These are phyloP conservation scores for Ariopsis seemanni DNA, from an alignment of 2,113 vertebrate species.

Conservation along the genomic window DNA sequence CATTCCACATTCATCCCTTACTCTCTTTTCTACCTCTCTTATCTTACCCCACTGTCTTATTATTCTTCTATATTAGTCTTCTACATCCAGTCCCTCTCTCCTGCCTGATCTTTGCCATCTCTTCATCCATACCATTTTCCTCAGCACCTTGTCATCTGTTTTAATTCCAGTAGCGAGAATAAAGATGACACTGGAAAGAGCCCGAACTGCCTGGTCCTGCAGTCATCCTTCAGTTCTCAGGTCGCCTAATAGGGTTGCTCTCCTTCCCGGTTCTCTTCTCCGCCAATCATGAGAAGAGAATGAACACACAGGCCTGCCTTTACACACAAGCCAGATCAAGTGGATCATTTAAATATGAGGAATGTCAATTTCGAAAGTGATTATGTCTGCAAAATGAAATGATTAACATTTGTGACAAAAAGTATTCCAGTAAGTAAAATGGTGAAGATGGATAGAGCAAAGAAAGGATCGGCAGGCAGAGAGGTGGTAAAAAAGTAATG, in stretches of 20 bases:
- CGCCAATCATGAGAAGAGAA: conserved; percentile 39
- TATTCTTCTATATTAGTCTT: conserved; percentile 9
- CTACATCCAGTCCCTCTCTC: conserved; percentile 5
- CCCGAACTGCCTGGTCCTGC: conserved; percentile 18
- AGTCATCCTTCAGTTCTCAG: conserved; percentile 15
- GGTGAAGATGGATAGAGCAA: background rate
- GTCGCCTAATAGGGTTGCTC: conserved; percentile 30
- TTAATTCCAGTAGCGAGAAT: background rate
- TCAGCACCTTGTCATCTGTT: background rate
- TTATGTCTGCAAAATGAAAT: conserved; percentile 1
- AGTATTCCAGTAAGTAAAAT: background rate
- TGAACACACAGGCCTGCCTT: conserved; percentile 8
- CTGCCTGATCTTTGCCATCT: background rate
- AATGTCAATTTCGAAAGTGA: conserved; percentile 11
- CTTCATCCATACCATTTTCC: conserved; percentile 12
- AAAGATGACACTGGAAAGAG: conserved; percentile 10
- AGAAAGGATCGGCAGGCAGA: background rate
- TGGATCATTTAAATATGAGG: conserved; percentile 32
- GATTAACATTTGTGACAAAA: conserved; percentile 19
- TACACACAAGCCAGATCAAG: conserved; percentile 46
- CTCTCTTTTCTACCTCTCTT: conserved; percentile 6
- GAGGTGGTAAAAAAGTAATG: conserved; percentile 31
- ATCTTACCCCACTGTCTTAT: conserved; percentile 29
- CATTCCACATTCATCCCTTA: conserved; percentile 30
- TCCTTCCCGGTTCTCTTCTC: conserved; percentile 7